Evolutionary conservation across 53 echinoderm and acorn worm genomes (phyloP), one percentile per base, ranked within the genome.

Genomic region (Holothuria scabra): DNA sequence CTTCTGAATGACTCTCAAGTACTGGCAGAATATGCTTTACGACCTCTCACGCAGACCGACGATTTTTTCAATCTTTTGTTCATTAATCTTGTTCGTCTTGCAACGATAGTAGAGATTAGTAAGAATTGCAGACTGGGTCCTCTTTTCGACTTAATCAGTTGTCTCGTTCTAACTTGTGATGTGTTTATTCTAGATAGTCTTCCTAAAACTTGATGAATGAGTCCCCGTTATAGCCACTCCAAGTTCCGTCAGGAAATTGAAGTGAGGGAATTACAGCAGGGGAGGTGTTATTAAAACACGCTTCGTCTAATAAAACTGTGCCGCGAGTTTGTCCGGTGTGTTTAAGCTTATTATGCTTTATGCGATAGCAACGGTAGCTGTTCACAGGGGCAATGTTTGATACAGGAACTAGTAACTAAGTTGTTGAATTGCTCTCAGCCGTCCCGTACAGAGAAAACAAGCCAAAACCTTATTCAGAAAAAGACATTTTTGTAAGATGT

Each of bases 241-340:
- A 33, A 69, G 69, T 33, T 69, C 34, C 69, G 69, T 33, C 69
- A 69, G 69, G 69, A 69, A 69, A 69, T 69, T 69, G 69, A 69
- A 69, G 69, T 69, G 69, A 32, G 52, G 69, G 69, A 69, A 69
- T 69, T 69, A 69, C 69, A 22, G 31, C 31, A 14, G 14, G n/a
- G 69, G 69, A 69, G 69, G 69, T 69, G 69, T 69, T 69, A 69
- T 69, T 69, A 69, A 69, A 69, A 69, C 12, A 69, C 69, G 38
- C 44, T 30, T 16, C 69, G 69, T 69, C 69, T 69, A 69, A 69
- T 69, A 69, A 69, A 69, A 69, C 34, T 20, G 28, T 65, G 65
- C 69, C 34, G 41, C 69, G 34, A 41, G 8, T 69, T 32, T 69
- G n/a, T 69, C 69, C 22, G 41, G 65, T 65, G 14, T 34, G 34